Conservation (phyloP, 2,113 vertebrate genomes). For the Meleagris gallopavo region DNA sequence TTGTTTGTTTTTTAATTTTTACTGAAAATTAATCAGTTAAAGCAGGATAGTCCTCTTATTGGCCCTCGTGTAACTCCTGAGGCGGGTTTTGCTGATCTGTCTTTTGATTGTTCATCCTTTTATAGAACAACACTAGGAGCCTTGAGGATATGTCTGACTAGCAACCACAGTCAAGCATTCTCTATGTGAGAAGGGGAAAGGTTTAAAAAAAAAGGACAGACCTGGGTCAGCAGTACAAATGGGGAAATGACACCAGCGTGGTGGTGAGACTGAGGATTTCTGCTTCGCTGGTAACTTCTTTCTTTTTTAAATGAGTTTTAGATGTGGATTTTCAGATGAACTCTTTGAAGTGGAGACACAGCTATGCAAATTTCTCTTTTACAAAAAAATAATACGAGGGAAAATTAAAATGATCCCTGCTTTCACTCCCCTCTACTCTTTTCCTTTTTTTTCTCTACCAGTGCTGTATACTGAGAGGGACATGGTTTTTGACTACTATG, state of each 20-base stretch:
- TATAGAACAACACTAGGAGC: neutral
- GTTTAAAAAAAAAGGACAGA: neutral
- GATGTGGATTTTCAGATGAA: conserved; percentile 54
- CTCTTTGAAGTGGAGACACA: conserved; percentile 41
- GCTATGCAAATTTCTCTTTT: neutral
- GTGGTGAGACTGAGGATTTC: conserved; percentile 54
- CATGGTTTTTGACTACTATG: accelerated
- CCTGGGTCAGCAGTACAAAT: conserved; percentile 29
- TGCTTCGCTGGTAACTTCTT: conserved; percentile 49
- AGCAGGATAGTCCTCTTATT: neutral
- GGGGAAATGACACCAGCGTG: conserved; percentile 30
- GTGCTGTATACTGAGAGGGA: neutral
- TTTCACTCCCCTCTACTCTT: accelerated
- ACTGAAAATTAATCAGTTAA: neutral
- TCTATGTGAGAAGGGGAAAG: conserved; percentile 1
- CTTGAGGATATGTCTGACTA: conserved; percentile 5
- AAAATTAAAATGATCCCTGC: neutral
- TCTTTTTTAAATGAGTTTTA: conserved; percentile 19
- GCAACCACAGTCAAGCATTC: conserved; percentile 12
- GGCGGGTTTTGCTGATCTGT: neutral
- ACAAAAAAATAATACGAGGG: neutral
- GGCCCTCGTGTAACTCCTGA: neutral
- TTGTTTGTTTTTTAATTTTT: neutral
- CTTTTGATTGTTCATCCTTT: neutral
- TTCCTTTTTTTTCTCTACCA: accelerated